Evolutionary conservation across 2,888 invertebrate species (phyloP).

Genomic region (Colletes collaris): DNA sequence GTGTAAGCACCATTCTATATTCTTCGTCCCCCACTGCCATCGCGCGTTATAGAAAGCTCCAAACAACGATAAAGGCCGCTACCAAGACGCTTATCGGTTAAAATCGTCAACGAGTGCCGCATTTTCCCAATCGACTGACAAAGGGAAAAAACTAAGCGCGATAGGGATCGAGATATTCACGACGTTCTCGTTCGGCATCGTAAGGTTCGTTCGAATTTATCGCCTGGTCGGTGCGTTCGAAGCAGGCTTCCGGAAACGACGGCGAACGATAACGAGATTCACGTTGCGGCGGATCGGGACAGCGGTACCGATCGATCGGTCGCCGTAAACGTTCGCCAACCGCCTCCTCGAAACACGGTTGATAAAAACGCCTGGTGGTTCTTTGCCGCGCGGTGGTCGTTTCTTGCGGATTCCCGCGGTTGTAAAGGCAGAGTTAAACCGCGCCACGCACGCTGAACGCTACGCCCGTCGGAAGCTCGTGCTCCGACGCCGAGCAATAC

Average conservation of each 20-base stretch:
- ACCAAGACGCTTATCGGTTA: too few species aligned
- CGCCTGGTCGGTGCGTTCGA: background rate
- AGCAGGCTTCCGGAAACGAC: constrained; percentile 15
- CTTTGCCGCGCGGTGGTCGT: background rate
- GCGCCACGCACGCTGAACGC: constrained; percentile 45
- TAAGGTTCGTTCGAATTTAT: constrained; percentile 4
- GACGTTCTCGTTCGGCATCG: background rate
- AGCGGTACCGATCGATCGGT: constrained; percentile 41
- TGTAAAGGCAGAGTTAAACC: constrained; percentile 36
- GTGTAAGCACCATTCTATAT: too few species aligned
- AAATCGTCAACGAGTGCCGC: too few species aligned
- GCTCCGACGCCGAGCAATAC: constrained; percentile 6
- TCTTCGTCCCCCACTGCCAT: too few species aligned
- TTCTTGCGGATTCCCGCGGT: constrained; percentile 43
- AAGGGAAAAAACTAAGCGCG: background rate
- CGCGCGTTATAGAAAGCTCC: too few species aligned
- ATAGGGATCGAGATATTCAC: background rate
- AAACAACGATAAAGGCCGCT: too few species aligned
- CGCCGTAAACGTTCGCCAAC: constrained; percentile 46
- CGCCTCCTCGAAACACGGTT: constrained; percentile 40
- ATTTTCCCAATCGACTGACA: too few species aligned
- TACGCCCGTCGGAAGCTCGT: background rate
- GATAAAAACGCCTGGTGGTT: constrained; percentile 20
- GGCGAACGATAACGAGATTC: constrained; percentile 47
- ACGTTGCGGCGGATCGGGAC: constrained; percentile 31